Conservation (phyloP, 2,888 invertebrate species). For the Enchytraeus crypticus region DNA sequence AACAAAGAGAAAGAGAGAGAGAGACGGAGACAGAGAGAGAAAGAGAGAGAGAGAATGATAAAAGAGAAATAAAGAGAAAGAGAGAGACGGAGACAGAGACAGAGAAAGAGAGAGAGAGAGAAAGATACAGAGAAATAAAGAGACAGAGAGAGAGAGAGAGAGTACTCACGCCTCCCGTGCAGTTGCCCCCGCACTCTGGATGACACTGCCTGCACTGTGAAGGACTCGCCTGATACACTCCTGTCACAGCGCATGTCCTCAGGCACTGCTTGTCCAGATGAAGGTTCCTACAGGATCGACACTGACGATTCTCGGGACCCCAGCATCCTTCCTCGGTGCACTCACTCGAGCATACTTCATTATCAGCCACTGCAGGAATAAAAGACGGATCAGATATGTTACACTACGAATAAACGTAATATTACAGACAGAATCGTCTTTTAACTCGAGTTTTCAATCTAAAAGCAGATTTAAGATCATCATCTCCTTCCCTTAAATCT, state of each 20-base stretch:
- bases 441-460: not conserved
- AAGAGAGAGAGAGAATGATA: too few relatives aligned
- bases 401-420: not conserved
- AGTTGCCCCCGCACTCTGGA: slow-evolving; percentile 70
- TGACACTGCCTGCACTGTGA: slow-evolving; percentile 78
- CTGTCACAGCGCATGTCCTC: slow-evolving; percentile 44
- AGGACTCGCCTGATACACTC: slow-evolving; percentile 71
- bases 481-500: too few relatives aligned
- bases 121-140: too few relatives aligned
- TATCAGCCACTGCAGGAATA: slow-evolving; percentile 61
- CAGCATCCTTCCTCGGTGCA: slow-evolving; percentile 90
- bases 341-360: slow-evolving; percentile 72
- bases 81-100: too few relatives aligned
- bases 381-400: too few relatives aligned
- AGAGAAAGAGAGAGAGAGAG: too few relatives aligned
- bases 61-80: too few relatives aligned
- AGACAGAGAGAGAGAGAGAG: not conserved
- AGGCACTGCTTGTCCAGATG: slow-evolving; percentile 31
- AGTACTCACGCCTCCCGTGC: slow-evolving; percentile 63
- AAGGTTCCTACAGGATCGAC: slow-evolving; percentile 78
- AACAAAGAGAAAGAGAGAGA: too few relatives aligned
- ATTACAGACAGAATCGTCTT: not conserved
- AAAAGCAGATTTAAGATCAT: too few relatives aligned
- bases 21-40: too few relatives aligned
- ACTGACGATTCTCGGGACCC: slow-evolving; percentile 81